Conservation (phyloP, 2,797 vertebrate genomes). For the Enteromius anoplus region DNA sequence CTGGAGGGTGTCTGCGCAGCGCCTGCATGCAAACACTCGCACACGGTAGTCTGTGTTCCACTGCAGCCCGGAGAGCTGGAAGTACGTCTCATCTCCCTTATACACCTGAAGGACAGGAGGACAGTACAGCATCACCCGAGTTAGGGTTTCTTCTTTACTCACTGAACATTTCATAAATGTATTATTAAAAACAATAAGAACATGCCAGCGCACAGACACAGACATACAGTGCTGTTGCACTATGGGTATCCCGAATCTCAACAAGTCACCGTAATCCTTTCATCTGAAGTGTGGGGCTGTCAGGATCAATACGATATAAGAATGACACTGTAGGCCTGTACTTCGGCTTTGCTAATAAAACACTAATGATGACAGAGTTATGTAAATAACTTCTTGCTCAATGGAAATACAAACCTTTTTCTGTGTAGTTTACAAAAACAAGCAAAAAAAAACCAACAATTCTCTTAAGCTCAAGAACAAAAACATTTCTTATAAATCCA, state of each 20-base stretch:
- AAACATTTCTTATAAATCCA: neutral
- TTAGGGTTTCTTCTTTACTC: neutral
- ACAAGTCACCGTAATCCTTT: neutral
- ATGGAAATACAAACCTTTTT: neutral
- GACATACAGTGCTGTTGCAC: no score
- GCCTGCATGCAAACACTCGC: constrained; percentile 91
- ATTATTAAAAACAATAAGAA: neutral
- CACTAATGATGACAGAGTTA: neutral
- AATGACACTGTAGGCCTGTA: neutral
- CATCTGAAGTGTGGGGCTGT: neutral
- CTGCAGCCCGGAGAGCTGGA: constrained; percentile 94
- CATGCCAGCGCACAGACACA: no score
- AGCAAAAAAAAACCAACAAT: neutral
- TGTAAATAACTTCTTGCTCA: neutral
- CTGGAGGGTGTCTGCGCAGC: constrained; percentile 90
- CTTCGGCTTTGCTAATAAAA: neutral
- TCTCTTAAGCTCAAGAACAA: neutral
- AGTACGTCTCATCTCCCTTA: constrained; percentile 92
- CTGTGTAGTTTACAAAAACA: neutral
- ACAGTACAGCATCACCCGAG: neutral
- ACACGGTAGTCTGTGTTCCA: constrained; percentile 95
- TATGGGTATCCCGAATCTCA: neutral
- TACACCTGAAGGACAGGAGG: constrained; percentile 78
- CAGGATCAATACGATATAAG: neutral
- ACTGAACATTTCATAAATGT: neutral